phyloP scores from a whole-genome alignment of 2,113 vertebrate genomes.

The Cyphomyrus plagiostoma region DNA sequence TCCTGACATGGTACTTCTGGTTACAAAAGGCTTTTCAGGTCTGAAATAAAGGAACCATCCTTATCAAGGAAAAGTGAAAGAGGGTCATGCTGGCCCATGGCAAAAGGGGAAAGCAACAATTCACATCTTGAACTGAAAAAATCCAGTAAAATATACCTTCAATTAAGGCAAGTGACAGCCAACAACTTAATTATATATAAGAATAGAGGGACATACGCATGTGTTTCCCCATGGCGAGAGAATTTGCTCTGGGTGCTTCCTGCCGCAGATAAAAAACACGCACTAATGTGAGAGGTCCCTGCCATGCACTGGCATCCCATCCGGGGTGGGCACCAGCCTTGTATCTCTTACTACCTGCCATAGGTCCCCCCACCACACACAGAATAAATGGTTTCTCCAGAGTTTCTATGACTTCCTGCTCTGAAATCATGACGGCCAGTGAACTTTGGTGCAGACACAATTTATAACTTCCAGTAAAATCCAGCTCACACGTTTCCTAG shows the following conservation, averaged over 20 bases:
- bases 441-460: neutral
- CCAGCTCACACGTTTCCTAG: neutral
- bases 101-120: neutral
- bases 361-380: too few relatives aligned
- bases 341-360: neutral
- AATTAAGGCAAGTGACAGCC: neutral
- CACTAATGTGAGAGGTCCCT: neutral
- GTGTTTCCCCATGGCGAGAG: neutral
- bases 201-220: too few relatives aligned
- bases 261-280: neutral
- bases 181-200: neutral
- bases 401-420: neutral
- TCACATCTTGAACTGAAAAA: neutral
- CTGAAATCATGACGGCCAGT: neutral
- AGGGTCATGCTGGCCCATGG: neutral
- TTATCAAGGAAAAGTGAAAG: neutral
- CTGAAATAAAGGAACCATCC: neutral
- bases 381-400: neutral
- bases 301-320: neutral
- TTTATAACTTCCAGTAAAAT: neutral
- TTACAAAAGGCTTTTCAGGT: neutral
- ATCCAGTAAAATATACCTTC: neutral
- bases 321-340: neutral
- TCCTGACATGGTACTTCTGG: neutral
- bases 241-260: neutral